Percentiles rank a stretch among this genome's conserved stretches.
Evolutionary conservation across 2,113 vertebrate species (phyloP).

Genomic region (Psittacus erithacus): DNA sequence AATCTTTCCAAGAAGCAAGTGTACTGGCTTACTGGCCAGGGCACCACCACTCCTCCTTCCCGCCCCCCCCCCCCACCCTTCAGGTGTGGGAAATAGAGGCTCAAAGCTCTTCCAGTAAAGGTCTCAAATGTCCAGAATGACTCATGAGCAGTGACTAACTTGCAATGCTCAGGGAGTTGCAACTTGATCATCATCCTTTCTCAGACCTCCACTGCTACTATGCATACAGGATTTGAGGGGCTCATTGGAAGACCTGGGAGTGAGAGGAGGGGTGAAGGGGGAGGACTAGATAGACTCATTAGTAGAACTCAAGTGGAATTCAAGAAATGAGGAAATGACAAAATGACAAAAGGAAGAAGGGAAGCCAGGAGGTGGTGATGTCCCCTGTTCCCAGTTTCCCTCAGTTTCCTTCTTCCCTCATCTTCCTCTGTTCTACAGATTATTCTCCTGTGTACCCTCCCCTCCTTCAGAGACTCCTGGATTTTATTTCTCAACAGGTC

Average conservation of each 20-base stretch:
- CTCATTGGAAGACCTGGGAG: neutral
- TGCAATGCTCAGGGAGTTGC: neutral
- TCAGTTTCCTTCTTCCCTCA: neutral
- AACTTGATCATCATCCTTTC: neutral
- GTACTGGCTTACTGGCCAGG: neutral
- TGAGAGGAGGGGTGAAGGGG: rapidly evolving
- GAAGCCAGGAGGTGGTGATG: neutral
- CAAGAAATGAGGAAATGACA: neutral
- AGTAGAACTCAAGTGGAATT: neutral
- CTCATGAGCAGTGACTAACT: neutral
- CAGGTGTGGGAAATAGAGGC: neutral
- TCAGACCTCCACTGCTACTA: neutral
- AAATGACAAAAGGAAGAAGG: neutral
- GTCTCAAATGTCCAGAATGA: neutral
- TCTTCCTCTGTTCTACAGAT: neutral
- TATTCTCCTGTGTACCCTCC: neutral
- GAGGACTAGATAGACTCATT: neutral
- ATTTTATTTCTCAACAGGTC: neutral
- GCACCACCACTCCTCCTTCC: neutral
- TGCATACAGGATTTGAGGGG: neutral
- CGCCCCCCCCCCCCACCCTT: rapidly evolving
- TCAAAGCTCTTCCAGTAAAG: neutral
- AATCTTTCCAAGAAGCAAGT: neutral
- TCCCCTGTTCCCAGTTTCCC: neutral
- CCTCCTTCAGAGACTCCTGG: neutral